Evolutionary conservation across 2,113 vertebrate genomes (phyloP).

Genomic region (Embiotoca jacksoni): DNA sequence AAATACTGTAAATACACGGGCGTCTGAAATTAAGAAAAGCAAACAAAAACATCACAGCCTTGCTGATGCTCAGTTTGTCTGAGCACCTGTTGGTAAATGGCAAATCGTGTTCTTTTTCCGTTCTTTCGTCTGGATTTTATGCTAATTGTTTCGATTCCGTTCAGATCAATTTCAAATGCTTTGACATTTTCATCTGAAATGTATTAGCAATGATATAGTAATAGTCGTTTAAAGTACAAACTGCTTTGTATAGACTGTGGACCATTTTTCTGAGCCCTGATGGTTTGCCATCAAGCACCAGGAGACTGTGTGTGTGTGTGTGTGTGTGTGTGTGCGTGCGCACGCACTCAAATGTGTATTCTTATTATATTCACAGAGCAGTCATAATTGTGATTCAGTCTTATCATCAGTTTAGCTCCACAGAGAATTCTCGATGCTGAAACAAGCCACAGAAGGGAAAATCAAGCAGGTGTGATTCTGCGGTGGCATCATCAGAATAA

Average conservation of each 20-base stretch:
- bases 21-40: slow-evolving; percentile 45
- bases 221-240: too few species aligned
- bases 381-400: slow-evolving; percentile 27
- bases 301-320: not conserved
- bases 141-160: slow-evolving; percentile 6
- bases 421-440: slow-evolving; percentile 6
- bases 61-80: slow-evolving; percentile 20
- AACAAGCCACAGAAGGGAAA: not conserved
- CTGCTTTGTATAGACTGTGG: slow-evolving; percentile 9
- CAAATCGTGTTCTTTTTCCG: not conserved
- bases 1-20: slow-evolving; percentile 34
- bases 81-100: slow-evolving; percentile 30
- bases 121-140: slow-evolving; percentile 7
- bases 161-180: slow-evolving; percentile 23
- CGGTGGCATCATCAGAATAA: slow-evolving; percentile 7
- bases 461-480: slow-evolving; percentile 18
- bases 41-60: slow-evolving; percentile 20
- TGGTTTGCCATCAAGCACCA: slow-evolving; percentile 5
- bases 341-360: not conserved
- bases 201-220: not conserved
- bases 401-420: slow-evolving; percentile 15
- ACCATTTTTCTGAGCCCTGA: slow-evolving; percentile 8
- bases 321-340: not conserved
- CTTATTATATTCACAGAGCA: slow-evolving; percentile 4
- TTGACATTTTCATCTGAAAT: slow-evolving; percentile 34